Evolutionary conservation across 2,113 vertebrate genomes (phyloP).

Genomic region (Clarias macrocephalus): DNA sequence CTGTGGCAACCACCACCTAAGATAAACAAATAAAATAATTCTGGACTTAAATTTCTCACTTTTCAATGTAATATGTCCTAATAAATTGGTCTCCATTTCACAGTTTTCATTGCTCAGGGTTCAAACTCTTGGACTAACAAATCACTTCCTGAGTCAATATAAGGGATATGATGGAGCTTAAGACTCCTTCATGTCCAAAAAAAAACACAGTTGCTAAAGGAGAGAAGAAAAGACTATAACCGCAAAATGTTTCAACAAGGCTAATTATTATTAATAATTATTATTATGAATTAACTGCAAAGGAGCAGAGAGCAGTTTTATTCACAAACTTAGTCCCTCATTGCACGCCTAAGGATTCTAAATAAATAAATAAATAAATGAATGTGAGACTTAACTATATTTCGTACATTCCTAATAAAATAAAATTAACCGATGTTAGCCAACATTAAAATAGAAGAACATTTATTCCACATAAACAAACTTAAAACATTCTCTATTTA

Average conservation of each 20-base stretch:
- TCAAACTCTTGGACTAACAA: not conserved
- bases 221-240: not conserved
- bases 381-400: not conserved
- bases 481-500: not conserved
- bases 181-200: not conserved
- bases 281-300: not conserved
- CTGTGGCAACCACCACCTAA: constrained; percentile 94
- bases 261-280: not conserved
- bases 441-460: too few relatives aligned
- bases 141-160: not conserved
- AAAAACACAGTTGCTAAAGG: not conserved
- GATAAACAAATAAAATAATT: constrained; percentile 12
- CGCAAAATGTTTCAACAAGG: not conserved
- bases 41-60: not conserved
- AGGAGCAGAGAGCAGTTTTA: not conserved
- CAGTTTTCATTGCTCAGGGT: not conserved
- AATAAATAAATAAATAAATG: too few relatives aligned
- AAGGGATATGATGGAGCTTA: not conserved
- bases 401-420: not conserved
- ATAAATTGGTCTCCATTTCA: not conserved
- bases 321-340: not conserved
- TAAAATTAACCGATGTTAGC: not conserved
- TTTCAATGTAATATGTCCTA: not conserved
- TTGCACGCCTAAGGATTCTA: not conserved
- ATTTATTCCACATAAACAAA: not conserved